A percentile compares a stretch with the other conserved stretches of the same genome.
Evolutionary conservation across 2,888 invertebrate species (phyloP).

Genomic region (Drosophila eohydei): DNA sequence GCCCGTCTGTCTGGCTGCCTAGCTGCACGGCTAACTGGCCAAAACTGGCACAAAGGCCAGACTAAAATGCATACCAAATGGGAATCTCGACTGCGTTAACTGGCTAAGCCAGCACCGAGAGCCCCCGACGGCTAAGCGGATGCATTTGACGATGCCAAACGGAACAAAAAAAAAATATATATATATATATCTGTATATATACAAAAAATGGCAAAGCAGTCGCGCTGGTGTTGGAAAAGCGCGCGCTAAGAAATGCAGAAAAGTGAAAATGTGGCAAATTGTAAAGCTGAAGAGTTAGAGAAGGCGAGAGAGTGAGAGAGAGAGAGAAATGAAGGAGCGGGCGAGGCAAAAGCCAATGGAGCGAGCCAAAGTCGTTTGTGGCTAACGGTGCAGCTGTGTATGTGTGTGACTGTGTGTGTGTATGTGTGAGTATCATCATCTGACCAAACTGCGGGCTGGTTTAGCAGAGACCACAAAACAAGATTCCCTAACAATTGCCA

Average conservation of each 20-base stretch:
- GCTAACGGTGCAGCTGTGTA: conserved; percentile 42
- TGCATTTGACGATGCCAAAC: conserved; percentile 63
- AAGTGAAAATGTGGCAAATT: conserved; percentile 63
- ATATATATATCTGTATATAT: not conserved
- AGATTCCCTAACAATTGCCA: conserved; percentile 71
- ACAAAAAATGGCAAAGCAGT: conserved; percentile 9
- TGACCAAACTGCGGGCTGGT: conserved; percentile 36
- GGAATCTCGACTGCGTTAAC: conserved; percentile 59
- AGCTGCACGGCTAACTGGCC: conserved; percentile 22
- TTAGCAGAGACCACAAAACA: conserved; percentile 54
- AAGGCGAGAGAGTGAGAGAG: not conserved
- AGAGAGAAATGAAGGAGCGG: conserved; percentile 14
- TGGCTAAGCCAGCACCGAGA: conserved; percentile 63
- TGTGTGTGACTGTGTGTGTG: not conserved
- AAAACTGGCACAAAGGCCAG: conserved; percentile 43
- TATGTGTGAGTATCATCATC: conserved; percentile 23
- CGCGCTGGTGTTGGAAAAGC: conserved; percentile 27
- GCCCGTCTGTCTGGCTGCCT: conserved; percentile 7
- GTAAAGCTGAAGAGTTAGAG: conserved; percentile 8
- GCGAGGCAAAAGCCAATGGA: conserved; percentile 40
- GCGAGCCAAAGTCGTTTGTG: conserved; percentile 56
- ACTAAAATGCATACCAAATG: conserved; percentile 47
- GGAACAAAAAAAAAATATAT: conserved; percentile 43
- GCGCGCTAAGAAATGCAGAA: conserved; percentile 50
- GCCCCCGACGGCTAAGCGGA: conserved; percentile 60